Conservation (phyloP, 2,797 vertebrate genomes). For the Sebastes minor region DNA sequence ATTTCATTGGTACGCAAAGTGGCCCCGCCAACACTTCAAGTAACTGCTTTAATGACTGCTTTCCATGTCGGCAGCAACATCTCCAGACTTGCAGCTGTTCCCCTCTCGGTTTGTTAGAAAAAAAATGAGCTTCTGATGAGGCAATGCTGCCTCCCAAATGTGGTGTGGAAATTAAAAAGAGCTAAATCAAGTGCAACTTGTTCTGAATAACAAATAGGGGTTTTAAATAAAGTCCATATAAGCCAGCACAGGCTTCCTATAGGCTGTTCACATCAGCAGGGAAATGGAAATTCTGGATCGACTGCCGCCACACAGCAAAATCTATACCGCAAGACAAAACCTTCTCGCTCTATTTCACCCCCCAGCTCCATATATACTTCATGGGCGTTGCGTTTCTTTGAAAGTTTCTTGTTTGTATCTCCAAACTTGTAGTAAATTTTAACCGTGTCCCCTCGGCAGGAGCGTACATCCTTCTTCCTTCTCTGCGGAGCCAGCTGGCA, state of each 20-base stretch:
- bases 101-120: slow-evolving; percentile 13
- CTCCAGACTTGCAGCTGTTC: slow-evolving; percentile 48
- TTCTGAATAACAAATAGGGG: slow-evolving; percentile 33
- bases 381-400: slow-evolving; percentile 42
- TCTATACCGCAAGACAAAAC: slow-evolving; percentile 47
- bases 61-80: slow-evolving; percentile 27
- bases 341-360: slow-evolving; percentile 1
- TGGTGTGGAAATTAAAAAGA: slow-evolving; percentile 46
- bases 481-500: slow-evolving; percentile 36
- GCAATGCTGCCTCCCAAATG: slow-evolving; percentile 37
- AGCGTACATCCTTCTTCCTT: slow-evolving; percentile 12
- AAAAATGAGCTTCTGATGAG: slow-evolving; percentile 50
- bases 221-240: slow-evolving; percentile 31
- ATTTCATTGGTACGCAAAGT: slow-evolving; percentile 21
- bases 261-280: slow-evolving; percentile 15
- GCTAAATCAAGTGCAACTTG: slow-evolving; percentile 14
- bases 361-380: slow-evolving; percentile 45
- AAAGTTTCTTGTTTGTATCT: slow-evolving; percentile 59
- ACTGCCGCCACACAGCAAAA: slow-evolving; percentile 37
- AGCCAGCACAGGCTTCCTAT: neutral
- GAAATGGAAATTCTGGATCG: slow-evolving; percentile 35
- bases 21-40: slow-evolving; percentile 27
- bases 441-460: slow-evolving; percentile 44
- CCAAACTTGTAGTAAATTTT: slow-evolving; percentile 47
- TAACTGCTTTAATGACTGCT: slow-evolving; percentile 46